These are phyloP conservation scores for Salminus brasiliensis DNA, from an alignment of 2,113 vertebrate genomes.

Conservation along the genomic window DNA sequence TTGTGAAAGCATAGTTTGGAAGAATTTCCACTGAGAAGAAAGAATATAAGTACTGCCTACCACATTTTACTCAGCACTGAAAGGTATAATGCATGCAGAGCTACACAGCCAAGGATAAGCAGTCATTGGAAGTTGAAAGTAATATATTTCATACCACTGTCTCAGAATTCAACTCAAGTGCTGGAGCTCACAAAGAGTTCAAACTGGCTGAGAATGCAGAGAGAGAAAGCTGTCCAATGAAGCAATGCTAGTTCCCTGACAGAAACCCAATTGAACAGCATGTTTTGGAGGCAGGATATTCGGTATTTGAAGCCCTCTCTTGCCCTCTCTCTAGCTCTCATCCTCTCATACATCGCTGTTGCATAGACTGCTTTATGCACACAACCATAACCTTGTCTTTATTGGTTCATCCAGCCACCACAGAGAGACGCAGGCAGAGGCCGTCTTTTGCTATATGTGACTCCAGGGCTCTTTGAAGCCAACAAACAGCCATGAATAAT, in stretches of 20 bases:
- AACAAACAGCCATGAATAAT: conserved; percentile 50
- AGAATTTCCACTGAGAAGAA: neutral
- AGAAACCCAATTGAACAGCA: conserved; percentile 52
- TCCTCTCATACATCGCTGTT: conserved; percentile 39
- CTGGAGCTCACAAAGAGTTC: neutral
- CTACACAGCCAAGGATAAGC: conserved; percentile 56
- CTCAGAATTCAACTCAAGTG: conserved; percentile 50
- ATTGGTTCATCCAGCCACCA: conserved; percentile 49
- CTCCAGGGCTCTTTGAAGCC: conserved; percentile 56
- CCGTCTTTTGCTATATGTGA: conserved; percentile 57
- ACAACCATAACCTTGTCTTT: conserved; percentile 42
- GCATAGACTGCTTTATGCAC: conserved; percentile 42
- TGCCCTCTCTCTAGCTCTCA: conserved; percentile 18
- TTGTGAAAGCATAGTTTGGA: neutral
- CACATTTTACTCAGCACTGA: neutral
- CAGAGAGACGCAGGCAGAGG: conserved; percentile 55
- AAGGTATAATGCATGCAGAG: conserved; percentile 40
- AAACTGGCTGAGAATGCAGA: conserved; percentile 46
- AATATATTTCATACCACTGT: conserved; percentile 64
- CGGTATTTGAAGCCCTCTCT: conserved; percentile 30
- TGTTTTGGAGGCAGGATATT: conserved; percentile 42
- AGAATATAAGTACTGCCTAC: neutral
- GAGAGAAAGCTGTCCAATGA: conserved; percentile 57
- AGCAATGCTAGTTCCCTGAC: conserved; percentile 11
- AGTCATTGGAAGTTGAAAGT: conserved; percentile 45